These are phyloP conservation scores for Urocolius indicus DNA, from an alignment of 2,113 vertebrate species.

Conservation along the genomic window DNA sequence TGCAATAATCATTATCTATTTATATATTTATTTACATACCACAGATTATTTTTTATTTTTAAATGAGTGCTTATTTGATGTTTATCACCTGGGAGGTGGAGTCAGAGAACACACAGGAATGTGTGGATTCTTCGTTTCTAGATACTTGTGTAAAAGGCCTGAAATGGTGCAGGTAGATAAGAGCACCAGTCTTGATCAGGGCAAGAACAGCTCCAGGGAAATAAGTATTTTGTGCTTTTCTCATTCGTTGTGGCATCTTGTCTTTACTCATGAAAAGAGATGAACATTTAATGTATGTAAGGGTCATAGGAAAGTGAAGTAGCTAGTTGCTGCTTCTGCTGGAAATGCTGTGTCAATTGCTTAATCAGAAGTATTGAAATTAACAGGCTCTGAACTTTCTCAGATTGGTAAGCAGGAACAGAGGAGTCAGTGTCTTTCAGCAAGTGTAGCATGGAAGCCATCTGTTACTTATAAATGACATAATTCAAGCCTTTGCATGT, in stretches of 20 bases:
- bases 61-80: neutral
- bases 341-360: neutral
- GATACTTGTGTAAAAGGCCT: neutral
- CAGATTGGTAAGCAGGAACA: neutral
- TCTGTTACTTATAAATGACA: constrained; percentile 35
- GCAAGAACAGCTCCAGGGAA: neutral
- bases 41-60: no score
- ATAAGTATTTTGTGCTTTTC: neutral
- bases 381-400: neutral
- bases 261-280: neutral
- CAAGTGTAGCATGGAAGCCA: neutral
- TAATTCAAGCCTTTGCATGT: constrained; percentile 14
- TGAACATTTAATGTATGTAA: neutral
- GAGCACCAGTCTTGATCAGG: neutral
- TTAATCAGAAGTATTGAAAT: neutral
- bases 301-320: neutral
- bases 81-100: neutral
- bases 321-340: neutral
- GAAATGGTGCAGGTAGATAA: neutral
- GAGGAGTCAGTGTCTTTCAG: constrained; percentile 10
- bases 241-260: neutral
- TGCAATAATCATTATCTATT: neutral
- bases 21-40: neutral
- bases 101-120: neutral
- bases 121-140: neutral